Evolutionary conservation across 1,140 invertebrate species (phyloP), one percentile per base, ranked within the genome.

Genomic region (Halesus radiatus): DNA sequence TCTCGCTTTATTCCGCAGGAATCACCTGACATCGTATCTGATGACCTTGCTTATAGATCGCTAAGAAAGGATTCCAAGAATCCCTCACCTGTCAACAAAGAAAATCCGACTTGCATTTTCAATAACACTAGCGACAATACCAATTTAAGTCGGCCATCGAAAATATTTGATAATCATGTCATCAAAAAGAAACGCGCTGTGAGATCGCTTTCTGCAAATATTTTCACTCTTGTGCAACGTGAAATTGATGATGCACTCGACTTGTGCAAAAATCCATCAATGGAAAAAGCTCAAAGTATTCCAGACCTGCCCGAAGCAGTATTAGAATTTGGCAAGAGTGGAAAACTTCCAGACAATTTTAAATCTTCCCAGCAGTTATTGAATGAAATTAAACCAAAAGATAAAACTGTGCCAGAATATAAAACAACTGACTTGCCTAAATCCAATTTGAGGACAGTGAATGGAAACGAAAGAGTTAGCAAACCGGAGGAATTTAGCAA

Each of bases 41-140:
- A 98, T 86, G 96, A 98, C 89, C 88, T 97, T 84, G 96, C 96
- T 1, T 97, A 94, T 85, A 89, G 96, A 84, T 94, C 93, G 84
- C 87, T 97, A 5, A 91, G 96, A 22, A 97, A 97, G 88, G 96
- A 97, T 88, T 88, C 90, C 70, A 86, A 87, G 82, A 85, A 89
- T 85, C 87, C 87, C 18, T 81, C 85, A 10, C 79, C 87, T 80
- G 87, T 87, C 78, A 86, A 85, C 18, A 88, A 88, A 75, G 87
- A 87, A 66, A 86, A 85, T 60, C 86, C 81, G 81, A 85, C 85
- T 64, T 84, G 85, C 45, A 83, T 86, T 15, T 88, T 88, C 84
- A 89, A 89, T 76, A 89, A 89, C 76, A 85, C 85, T 54, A 85
- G 79, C 60, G 87, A 87, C 20, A 84, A 87, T 82, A 87, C 89